phyloP scores from a whole-genome alignment of 2,797 vertebrate genomes.

The Kryptopterus vitreolus region DNA sequence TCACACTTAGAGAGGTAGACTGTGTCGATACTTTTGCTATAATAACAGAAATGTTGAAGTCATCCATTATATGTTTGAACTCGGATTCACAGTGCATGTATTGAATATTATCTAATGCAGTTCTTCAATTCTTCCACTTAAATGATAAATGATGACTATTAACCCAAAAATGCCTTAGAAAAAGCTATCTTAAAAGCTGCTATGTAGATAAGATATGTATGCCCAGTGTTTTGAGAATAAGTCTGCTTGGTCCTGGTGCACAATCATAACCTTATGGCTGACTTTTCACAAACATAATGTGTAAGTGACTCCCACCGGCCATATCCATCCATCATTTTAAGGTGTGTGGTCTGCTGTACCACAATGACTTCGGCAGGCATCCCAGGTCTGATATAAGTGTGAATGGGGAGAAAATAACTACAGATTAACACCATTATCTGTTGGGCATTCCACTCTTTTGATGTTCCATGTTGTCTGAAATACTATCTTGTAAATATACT shows the following conservation, averaged over 20 bases:
- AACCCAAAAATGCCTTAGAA: too few relatives aligned
- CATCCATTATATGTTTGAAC: background rate
- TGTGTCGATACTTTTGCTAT: background rate
- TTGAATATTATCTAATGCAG: too few relatives aligned
- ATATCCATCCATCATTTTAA: background rate
- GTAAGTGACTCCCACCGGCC: background rate
- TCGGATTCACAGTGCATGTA: too few relatives aligned
- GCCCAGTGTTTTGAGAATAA: too few relatives aligned
- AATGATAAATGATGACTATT: too few relatives aligned
- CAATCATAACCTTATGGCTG: too few relatives aligned
- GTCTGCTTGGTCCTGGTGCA: too few relatives aligned
- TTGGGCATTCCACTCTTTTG: background rate
- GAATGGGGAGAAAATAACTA: background rate
- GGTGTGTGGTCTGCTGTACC: background rate
- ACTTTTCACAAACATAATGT: background rate
- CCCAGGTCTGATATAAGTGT: background rate
- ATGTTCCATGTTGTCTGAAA: background rate
- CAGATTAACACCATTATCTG: background rate
- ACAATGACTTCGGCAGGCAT: too few relatives aligned
- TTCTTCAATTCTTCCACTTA: too few relatives aligned
- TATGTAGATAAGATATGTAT: too few relatives aligned
- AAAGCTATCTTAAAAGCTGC: too few relatives aligned
- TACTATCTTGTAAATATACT: background rate
- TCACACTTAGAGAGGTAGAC: background rate
- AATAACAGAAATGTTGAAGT: background rate